Percentiles rank a stretch among this genome's conserved stretches.
phyloP scores from a whole-genome alignment of 2,797 vertebrate species.

The Ctenopoma multispine region DNA sequence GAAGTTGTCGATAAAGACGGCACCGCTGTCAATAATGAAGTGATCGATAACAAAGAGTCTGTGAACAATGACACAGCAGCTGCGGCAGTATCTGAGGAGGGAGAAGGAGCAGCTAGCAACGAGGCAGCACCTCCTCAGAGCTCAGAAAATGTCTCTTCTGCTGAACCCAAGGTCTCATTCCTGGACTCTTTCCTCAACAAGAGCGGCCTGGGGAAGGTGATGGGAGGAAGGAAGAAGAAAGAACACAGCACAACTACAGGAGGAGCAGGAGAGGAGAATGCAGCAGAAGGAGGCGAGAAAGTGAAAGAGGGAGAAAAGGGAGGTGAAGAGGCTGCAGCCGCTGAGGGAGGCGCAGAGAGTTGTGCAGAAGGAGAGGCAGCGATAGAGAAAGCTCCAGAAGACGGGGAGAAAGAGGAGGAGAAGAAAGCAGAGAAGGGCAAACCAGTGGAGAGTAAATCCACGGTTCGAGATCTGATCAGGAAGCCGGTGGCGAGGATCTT shows the following conservation, averaged over 20 bases:
- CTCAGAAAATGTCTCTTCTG: constrained; percentile 58
- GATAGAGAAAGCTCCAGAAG: constrained; percentile 77
- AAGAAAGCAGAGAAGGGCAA: constrained; percentile 80
- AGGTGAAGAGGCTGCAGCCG: constrained; percentile 57
- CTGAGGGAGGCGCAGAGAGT: constrained; percentile 66
- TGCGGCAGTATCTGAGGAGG: constrained; percentile 27
- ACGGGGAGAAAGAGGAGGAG: constrained; percentile 81
- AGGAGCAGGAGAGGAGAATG: constrained; percentile 65
- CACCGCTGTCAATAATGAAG: constrained; percentile 57
- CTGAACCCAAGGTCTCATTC: constrained; percentile 83
- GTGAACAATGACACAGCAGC: constrained; percentile 60
- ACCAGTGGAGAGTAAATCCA: constrained; percentile 77
- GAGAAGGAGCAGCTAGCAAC: constrained; percentile 33
- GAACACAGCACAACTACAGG: constrained; percentile 66
- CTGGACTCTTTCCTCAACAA: constrained; percentile 87
- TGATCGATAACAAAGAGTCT: constrained; percentile 70
- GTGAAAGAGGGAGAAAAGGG: constrained; percentile 76
- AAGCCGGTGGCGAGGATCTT: constrained; percentile 87
- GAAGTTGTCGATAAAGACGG: constrained; percentile 66
- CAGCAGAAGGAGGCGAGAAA: constrained; percentile 61
- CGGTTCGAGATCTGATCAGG: constrained; percentile 84
- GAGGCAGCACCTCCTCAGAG: constrained; percentile 53
- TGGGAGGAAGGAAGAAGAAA: constrained; percentile 85
- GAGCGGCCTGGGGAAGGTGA: constrained; percentile 87
- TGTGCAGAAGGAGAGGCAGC: constrained; percentile 71